phyloP scores from a whole-genome alignment of 2,888 invertebrate species.

The Clitarchus hookeri region DNA sequence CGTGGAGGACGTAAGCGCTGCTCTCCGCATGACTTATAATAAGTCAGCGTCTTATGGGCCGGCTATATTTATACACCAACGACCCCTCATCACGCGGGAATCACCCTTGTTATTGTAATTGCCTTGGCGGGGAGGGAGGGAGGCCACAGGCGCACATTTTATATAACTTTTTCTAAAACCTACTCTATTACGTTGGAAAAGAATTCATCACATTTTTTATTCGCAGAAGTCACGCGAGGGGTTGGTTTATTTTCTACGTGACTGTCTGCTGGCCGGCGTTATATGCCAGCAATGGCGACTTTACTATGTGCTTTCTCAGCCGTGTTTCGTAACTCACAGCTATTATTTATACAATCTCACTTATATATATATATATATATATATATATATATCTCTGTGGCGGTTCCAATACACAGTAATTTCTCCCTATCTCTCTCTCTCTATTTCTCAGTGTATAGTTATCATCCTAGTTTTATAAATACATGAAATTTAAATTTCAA shows the following conservation, averaged over 20 bases:
- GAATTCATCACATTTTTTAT: slow-evolving; percentile 8
- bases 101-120: slow-evolving; percentile 38
- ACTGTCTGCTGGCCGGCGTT: background rate
- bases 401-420: too few relatives aligned
- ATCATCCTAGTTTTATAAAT: too few relatives aligned
- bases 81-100: slow-evolving; percentile 32
- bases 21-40: slow-evolving; percentile 25
- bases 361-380: too few relatives aligned
- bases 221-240: background rate
- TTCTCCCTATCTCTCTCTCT: too few relatives aligned
- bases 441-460: too few relatives aligned
- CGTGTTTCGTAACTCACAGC: background rate
- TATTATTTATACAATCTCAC: too few relatives aligned
- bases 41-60: slow-evolving; percentile 19
- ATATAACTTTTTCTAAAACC: slow-evolving; percentile 9
- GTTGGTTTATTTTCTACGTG: background rate
- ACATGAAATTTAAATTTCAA: too few relatives aligned
- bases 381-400: too few relatives aligned
- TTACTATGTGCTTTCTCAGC: background rate
- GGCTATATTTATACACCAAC: slow-evolving; percentile 33
- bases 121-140: slow-evolving; percentile 18
- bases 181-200: slow-evolving; percentile 10
- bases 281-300: background rate
- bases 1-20: slow-evolving; percentile 28
- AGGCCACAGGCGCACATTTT: background rate